Evolutionary conservation across 2,888 invertebrate genomes (phyloP).

Genomic region (Ceratothoa steindachneri): DNA sequence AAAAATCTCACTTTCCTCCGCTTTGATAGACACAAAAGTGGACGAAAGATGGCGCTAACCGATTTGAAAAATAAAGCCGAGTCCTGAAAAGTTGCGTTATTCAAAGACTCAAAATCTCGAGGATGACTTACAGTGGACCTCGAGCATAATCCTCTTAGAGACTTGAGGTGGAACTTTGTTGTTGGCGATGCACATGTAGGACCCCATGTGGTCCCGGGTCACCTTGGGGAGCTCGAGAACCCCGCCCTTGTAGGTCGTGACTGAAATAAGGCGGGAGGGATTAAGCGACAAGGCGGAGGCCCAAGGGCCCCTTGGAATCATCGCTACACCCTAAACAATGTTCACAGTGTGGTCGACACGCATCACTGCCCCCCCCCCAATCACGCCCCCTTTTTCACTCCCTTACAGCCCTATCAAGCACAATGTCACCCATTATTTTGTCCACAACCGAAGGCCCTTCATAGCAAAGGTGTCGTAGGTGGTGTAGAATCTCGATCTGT

Average conservation of each 20-base stretch:
- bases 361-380: background rate
- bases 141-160: conserved; percentile 80
- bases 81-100: too few species aligned
- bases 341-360: background rate
- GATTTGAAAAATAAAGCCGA: too few species aligned
- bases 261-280: conserved; percentile 20
- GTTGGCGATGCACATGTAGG: conserved; percentile 82
- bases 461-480: too few species aligned
- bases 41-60: too few species aligned
- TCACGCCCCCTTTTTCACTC: background rate
- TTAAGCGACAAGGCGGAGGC: background rate
- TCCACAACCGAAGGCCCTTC: too few species aligned
- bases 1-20: too few species aligned
- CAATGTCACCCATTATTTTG: too few species aligned
- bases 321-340: background rate
- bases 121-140: conserved; percentile 89
- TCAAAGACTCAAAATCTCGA: too few species aligned
- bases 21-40: too few species aligned
- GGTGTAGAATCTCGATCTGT: too few species aligned
- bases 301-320: background rate
- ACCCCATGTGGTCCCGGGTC: conserved; percentile 82
- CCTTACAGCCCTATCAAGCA: background rate
- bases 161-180: conserved; percentile 83
- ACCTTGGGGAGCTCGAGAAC: conserved; percentile 72
- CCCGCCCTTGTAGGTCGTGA: conserved; percentile 62